Percentiles rank a stretch among this genome's conserved stretches.
Evolutionary conservation across 2,797 vertebrate genomes (phyloP).

Genomic region (Anas georgica): DNA sequence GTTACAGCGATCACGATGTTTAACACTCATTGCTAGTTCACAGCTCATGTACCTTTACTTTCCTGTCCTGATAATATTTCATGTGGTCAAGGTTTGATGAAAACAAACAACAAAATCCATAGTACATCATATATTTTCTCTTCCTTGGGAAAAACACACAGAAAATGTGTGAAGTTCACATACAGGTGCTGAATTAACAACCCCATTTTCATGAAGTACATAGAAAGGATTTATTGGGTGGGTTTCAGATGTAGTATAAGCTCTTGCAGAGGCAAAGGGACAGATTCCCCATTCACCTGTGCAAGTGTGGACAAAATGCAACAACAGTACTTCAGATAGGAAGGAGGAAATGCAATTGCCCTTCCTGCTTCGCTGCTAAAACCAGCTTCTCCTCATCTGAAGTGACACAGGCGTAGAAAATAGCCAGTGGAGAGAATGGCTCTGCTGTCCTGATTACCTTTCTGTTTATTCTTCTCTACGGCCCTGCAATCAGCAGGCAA

Average conservation of each 20-base stretch:
- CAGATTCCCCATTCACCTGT: not conserved
- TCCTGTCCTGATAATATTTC: not conserved
- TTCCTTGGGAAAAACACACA: accelerated
- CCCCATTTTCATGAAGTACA: not conserved
- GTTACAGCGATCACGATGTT: constrained; percentile 6
- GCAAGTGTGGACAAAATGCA: not conserved
- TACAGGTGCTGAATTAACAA: not conserved
- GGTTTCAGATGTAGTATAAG: not conserved
- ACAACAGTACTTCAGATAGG: not conserved
- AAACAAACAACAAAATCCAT: not conserved
- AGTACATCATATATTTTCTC: not conserved
- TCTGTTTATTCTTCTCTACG: not conserved
- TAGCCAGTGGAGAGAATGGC: not conserved
- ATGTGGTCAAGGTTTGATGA: not conserved
- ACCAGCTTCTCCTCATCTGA: not conserved
- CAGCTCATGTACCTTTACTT: constrained; percentile 19
- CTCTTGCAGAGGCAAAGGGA: not conserved
- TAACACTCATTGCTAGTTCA: constrained; percentile 4
- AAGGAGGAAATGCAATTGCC: not conserved
- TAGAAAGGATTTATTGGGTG: not conserved
- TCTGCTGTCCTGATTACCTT: not conserved
- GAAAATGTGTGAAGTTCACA: not conserved
- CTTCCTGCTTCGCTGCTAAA: not conserved
- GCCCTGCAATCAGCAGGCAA: not conserved
- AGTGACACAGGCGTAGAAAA: not conserved